Percentiles rank a stretch among this genome's conserved stretches.
phyloP scores from a whole-genome alignment of 2,888 invertebrate species.

The Poecilus cupreus region DNA sequence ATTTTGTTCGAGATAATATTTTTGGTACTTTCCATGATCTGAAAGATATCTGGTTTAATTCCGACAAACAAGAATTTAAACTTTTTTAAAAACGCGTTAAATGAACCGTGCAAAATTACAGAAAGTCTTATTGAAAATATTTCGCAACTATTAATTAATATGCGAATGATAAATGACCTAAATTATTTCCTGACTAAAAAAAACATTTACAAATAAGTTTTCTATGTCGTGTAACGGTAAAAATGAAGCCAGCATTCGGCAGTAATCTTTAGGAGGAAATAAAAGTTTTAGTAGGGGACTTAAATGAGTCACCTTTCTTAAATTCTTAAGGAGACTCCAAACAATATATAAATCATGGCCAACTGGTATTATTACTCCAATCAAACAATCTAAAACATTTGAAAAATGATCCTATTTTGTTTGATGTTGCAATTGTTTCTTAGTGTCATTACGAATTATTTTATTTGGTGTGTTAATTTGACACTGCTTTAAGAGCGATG shows the following conservation, averaged over 20 bases:
- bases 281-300: not conserved
- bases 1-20: too few species aligned
- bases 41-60: not conserved
- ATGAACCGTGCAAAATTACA: too few species aligned
- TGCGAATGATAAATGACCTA: conserved; percentile 6
- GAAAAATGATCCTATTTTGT: not conserved
- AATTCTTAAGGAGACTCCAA: conserved; percentile 39
- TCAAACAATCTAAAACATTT: conserved; percentile 44
- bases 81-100: not conserved
- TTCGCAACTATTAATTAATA: conserved; percentile 32
- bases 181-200: not conserved
- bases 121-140: not conserved
- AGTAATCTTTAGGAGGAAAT: conserved; percentile 15
- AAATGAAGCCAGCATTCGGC: not conserved
- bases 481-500: too few species aligned
- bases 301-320: conserved; percentile 19
- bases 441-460: not conserved
- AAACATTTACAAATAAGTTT: not conserved
- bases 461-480: not conserved
- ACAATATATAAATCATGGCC: conserved; percentile 44
- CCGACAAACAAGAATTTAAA: not conserved
- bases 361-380: conserved; percentile 38
- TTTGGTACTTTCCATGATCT: not conserved
- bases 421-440: not conserved
- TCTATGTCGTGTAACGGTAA: conserved; percentile 43